Base-by-base conservation (phyloP, 2,113 vertebrate species). In the Coreoperca whiteheadi region DNA sequence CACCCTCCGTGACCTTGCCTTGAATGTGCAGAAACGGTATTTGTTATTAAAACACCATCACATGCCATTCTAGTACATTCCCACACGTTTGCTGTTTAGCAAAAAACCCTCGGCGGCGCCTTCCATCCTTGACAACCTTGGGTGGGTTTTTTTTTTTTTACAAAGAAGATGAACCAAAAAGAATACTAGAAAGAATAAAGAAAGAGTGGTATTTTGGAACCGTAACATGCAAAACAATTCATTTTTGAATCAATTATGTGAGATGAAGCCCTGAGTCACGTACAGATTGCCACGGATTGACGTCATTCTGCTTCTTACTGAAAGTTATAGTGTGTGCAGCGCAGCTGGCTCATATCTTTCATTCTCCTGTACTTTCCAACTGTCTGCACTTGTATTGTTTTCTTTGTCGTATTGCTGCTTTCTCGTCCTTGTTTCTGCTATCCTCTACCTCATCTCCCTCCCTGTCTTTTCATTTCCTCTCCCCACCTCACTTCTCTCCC, bases 401-500 rank as follows among this genome's bases (percentile, higher is more conserved):
- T 54, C 30, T 54, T 23, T 50, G 73, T 9, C 28, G 21, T 68
- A 50, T 41, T 74, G 48, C 59, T 30, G 64, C 39, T 74, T 63
- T 53, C 34, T 63, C 18, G 63, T 37, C 50, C 72, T 41, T 1
- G 8, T 50, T 25, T 3, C 63, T 21, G 25, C 54, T 79, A 86
- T 87, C 85, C 57, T 59, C 53, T 5, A 12, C 74, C 56, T 79
- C 72, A 71, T 86, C 83, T 70, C 60, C 57, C 69, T 84, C 37
- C 43, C 63, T n/a, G 57, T 67, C 80, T 59, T 86, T 86, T 91
- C 87, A 87, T 90, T 90, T 88, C 88, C 87, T 88, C 79, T 73
- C 82, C 82, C 83, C 71, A 57, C 57, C 53, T 74, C 63, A n/a
- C 48, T 50, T 50, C 48, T 50, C 48, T 50, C 57, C 69, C 53